Conservation (phyloP, 2,113 vertebrate genomes). For the Passer domesticus region DNA sequence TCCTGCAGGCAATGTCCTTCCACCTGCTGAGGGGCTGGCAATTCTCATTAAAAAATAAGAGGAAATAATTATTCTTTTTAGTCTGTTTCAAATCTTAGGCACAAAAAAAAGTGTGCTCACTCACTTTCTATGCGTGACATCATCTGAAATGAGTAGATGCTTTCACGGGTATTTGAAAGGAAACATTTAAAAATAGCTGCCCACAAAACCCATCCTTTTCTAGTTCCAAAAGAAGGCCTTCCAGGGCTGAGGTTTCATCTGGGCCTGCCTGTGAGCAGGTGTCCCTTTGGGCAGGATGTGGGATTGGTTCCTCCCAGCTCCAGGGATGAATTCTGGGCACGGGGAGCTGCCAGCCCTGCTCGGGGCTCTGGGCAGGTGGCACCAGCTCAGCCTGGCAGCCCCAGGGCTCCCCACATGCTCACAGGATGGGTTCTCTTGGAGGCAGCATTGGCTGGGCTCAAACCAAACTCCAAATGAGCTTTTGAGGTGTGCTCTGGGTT, state of each 20-base stretch:
- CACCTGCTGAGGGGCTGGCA: constrained; percentile 42
- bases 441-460: neutral
- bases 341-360: neutral
- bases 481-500: neutral
- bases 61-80: constrained; percentile 40
- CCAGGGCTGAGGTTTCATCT: neutral
- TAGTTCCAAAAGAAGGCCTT: neutral
- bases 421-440: neutral
- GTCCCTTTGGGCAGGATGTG: neutral
- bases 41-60: constrained; percentile 67
- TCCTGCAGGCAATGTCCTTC: constrained; percentile 67
- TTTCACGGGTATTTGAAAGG: neutral
- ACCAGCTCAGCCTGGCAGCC: neutral
- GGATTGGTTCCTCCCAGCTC: neutral
- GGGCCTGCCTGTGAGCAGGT: neutral
- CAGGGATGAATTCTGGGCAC: accelerated
- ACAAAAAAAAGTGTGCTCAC: neutral
- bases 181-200: neutral
- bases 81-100: neutral
- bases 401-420: neutral
- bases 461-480: neutral
- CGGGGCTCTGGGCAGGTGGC: neutral
- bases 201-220: neutral
- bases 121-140: neutral
- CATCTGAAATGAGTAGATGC: neutral